Evolutionary conservation across 2,888 invertebrate species (phyloP).

Genomic region (Watsonalla binaria): DNA sequence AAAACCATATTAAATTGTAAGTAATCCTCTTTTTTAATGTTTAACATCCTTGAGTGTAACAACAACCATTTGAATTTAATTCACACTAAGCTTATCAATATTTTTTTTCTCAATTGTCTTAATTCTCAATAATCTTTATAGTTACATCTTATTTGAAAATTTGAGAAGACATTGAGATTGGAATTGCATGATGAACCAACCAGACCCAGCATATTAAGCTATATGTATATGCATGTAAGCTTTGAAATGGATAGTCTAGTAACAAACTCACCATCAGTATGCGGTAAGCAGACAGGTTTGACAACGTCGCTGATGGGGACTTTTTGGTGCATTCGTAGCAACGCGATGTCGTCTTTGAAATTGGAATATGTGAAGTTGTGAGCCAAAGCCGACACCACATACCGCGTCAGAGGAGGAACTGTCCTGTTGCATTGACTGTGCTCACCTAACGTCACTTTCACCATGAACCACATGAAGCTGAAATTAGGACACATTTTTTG

Average conservation of each 20-base stretch:
- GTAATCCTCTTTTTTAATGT: too few relatives aligned
- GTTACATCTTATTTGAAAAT: neutral
- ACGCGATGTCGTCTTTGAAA: conserved; percentile 91
- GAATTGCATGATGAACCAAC: too few relatives aligned
- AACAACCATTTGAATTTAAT: too few relatives aligned
- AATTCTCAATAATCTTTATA: neutral
- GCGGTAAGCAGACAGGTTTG: conserved; percentile 90
- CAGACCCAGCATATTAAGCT: too few relatives aligned
- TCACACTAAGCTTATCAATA: too few relatives aligned
- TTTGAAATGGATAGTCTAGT: too few relatives aligned
- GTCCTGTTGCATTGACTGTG: conserved; percentile 89
- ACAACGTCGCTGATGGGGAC: conserved; percentile 87
- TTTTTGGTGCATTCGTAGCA: conserved; percentile 86
- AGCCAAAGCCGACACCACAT: conserved; percentile 84
- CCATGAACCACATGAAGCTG: conserved; percentile 95
- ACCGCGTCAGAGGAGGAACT: conserved; percentile 84
- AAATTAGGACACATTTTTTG: conserved; percentile 17
- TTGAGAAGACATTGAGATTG: too few relatives aligned
- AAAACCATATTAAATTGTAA: too few relatives aligned
- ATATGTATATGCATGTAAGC: too few relatives aligned
- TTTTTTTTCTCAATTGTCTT: too few relatives aligned
- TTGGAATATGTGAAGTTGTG: conserved; percentile 90
- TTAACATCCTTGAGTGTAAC: too few relatives aligned
- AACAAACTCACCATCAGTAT: conserved; percentile 71
- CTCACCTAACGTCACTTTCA: conserved; percentile 91